phyloP scores from a whole-genome alignment of 2,797 vertebrate genomes.

The Psittacula derbiana region DNA sequence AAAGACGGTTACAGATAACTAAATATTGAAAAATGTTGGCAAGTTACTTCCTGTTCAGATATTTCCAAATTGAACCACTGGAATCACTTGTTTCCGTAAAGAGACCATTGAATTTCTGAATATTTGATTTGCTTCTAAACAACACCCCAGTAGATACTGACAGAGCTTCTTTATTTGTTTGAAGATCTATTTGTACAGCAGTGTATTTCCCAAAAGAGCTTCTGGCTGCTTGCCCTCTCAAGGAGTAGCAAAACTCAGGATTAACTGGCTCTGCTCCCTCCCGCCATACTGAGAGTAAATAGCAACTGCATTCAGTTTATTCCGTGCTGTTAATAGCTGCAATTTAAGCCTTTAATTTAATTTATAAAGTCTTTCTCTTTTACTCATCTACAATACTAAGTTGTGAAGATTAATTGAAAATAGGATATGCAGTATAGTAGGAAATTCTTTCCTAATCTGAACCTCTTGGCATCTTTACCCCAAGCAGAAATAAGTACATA shows the following conservation, averaged over 20 bases:
- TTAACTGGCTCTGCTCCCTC: neutral
- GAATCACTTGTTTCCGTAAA: neutral
- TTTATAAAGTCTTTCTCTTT: neutral
- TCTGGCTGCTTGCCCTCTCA: neutral
- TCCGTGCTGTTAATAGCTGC: neutral
- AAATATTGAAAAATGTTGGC: neutral
- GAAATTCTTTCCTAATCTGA: neutral
- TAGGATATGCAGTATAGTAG: neutral
- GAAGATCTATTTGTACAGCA: neutral
- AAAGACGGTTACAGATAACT: neutral
- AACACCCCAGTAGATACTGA: neutral
- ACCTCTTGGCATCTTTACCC: neutral
- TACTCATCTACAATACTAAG: neutral
- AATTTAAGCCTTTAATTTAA: neutral
- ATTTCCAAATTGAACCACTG: neutral
- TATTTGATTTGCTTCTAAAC: constrained; percentile 5
- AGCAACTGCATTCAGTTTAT: neutral
- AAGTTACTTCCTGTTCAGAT: neutral
- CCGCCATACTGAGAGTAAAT: neutral
- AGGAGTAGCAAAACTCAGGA: neutral
- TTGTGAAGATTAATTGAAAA: neutral
- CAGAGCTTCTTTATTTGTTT: neutral
- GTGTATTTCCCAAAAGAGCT: neutral
- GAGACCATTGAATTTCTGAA: neutral
- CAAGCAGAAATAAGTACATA: neutral